These are phyloP conservation scores for Rissa tridactyla DNA, from an alignment of 2,113 vertebrate genomes.

Conservation along the genomic window DNA sequence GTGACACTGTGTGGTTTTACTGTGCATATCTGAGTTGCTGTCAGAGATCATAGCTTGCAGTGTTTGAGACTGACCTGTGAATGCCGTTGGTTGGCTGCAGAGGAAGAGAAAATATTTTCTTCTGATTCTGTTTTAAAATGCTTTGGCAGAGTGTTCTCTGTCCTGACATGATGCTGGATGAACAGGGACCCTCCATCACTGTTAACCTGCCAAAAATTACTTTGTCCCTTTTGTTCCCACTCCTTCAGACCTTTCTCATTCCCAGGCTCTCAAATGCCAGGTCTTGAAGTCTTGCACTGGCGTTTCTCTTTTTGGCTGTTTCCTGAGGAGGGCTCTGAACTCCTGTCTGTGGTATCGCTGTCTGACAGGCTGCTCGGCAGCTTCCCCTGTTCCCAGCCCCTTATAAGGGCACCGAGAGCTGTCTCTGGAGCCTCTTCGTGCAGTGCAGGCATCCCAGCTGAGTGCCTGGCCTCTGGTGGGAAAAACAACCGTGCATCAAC, in stretches of 20 bases:
- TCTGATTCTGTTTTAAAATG: constrained; percentile 27
- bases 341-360: neutral
- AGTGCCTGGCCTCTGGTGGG: neutral
- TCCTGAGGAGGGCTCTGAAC: constrained; percentile 5
- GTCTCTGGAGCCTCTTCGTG: neutral
- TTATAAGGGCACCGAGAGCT: constrained; percentile 44
- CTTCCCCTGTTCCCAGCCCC: constrained; percentile 20
- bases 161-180: constrained; percentile 31
- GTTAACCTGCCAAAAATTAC: constrained; percentile 7
- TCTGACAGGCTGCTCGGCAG: neutral
- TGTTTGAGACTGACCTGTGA: neutral
- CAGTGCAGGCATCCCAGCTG: neutral
- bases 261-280: constrained; percentile 54
- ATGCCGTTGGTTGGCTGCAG: constrained; percentile 27
- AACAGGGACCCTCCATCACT: neutral
- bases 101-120: constrained; percentile 6
- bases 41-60: neutral
- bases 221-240: constrained; percentile 29
- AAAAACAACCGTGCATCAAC: neutral
- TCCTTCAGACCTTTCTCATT: constrained; percentile 36
- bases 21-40: neutral
- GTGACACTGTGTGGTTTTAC: neutral
- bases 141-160: constrained; percentile 20
- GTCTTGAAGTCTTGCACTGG: neutral
- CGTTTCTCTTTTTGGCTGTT: constrained; percentile 30